Conservation (phyloP, 2,113 vertebrate genomes). For the Carassius carassius region DNA sequence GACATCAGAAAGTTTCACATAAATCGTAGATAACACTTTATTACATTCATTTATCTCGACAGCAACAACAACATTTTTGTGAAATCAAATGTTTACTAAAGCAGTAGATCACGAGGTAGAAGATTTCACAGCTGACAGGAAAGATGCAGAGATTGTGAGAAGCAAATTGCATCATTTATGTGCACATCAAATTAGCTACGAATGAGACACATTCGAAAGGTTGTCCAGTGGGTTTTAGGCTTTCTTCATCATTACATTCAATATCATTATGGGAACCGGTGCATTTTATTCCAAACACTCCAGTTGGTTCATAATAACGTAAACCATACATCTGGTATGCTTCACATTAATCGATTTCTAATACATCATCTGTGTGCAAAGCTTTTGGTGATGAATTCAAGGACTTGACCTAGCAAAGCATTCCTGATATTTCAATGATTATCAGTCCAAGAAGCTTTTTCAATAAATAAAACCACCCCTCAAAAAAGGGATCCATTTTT, state of each 20-base stretch:
- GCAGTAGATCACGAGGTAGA: constrained; percentile 91
- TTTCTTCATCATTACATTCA: constrained; percentile 35
- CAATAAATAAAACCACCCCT: constrained; percentile 76
- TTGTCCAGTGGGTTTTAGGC: constrained; percentile 48
- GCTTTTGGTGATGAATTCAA: constrained; percentile 54
- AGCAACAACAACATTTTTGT: constrained; percentile 64
- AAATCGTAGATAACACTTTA: constrained; percentile 63
- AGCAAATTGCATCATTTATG: constrained; percentile 87
- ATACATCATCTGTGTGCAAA: constrained; percentile 68
- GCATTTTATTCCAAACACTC: not conserved
- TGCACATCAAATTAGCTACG: constrained; percentile 67
- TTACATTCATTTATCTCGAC: constrained; percentile 75
- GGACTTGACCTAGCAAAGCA: constrained; percentile 57
- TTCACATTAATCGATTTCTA: constrained; percentile 70
- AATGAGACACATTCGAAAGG: constrained; percentile 66
- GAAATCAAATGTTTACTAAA: constrained; percentile 69
- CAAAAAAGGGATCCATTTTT: constrained; percentile 61
- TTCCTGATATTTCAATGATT: constrained; percentile 69
- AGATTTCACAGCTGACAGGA: constrained; percentile 74
- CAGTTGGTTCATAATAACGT: not conserved
- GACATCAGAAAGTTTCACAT: not conserved
- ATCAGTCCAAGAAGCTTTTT: constrained; percentile 69
- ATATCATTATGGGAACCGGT: constrained; percentile 13
- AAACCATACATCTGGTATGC: constrained; percentile 44
- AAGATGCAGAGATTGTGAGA: constrained; percentile 82